A percentile compares a stretch with the other conserved stretches of the same genome.
phyloP scores from a whole-genome alignment of 2,888 invertebrate genomes.

The Phyto melanocephala region DNA sequence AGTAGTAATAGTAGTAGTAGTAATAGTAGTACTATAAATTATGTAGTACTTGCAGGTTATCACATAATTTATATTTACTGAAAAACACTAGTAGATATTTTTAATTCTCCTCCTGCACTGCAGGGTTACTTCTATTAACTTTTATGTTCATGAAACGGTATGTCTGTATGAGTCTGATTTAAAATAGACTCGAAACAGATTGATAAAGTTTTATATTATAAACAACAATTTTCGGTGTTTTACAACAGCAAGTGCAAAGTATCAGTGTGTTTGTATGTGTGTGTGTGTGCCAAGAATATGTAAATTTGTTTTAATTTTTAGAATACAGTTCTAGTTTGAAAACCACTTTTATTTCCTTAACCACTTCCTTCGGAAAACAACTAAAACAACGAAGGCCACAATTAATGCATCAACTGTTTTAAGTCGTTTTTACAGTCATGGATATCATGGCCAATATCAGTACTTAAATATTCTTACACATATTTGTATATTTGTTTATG shows the following conservation, averaged over 20 bases:
- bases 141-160: neutral
- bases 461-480: neutral
- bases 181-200: neutral
- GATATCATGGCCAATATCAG: neutral
- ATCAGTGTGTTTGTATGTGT: neutral
- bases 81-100: too few relatives aligned
- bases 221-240: constrained; percentile 22
- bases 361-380: constrained; percentile 46
- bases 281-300: neutral
- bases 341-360: constrained; percentile 51
- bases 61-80: too few relatives aligned
- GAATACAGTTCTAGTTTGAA: constrained; percentile 30
- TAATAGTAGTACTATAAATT: too few relatives aligned
- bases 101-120: too few relatives aligned
- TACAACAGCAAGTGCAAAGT: neutral
- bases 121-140: neutral
- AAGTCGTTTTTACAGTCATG: neutral
- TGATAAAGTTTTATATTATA: constrained; percentile 41
- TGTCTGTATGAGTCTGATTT: neutral
- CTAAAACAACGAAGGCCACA: neutral
- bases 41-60: too few relatives aligned
- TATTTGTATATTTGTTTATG: neutral
- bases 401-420: neutral
- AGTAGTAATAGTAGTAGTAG: too few relatives aligned
- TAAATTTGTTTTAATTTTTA: neutral